Evolutionary conservation across 2,888 invertebrate species (phyloP), one percentile per base, ranked within the genome.

Genomic region (Synanthedon vespiformis): DNA sequence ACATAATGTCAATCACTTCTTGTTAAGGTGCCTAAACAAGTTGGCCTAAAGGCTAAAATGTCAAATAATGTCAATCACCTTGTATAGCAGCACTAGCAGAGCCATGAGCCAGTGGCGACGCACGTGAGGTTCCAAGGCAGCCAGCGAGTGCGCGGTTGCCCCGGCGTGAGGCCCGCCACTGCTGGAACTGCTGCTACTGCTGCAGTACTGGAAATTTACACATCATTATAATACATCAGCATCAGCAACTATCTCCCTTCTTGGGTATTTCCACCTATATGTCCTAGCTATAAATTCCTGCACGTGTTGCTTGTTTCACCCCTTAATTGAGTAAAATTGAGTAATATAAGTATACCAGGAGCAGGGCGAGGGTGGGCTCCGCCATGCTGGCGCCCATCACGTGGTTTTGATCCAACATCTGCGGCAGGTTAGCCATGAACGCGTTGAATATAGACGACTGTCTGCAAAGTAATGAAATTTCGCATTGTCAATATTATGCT

Each of bases 331-430:
- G 22, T 22, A 4, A 1, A 22, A 4, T 4, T 4, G 22, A 22
- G 22, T 22, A 22, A 22, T 0, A 0, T 2, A 5, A 34, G 34
- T 34, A 10, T 34, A 34, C 34, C 34, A 34, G 34, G 6, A 87
- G 55, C 4, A 87, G 52, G 18, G 77, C 64, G 54, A 98, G 80
- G 0, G 95, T 93, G 0, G 96, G 95, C 6, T 96, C 94, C 5
- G 98, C 90, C 52, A 99, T 91, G 55, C 93, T 90, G 62, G 94
- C 94, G 0, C 98, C 98, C 89, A 99, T 96, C 58, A 94, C 88
- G 74, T 98, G 96, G 82, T 99, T 99, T 75, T 97, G 95, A 77
- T 99, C 99, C 69, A 99, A 74, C 11, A 99, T 90, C 88, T 96
- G 96, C 0, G 98, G 97, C 57, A 99, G 81, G 71, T 96, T 97